phyloP scores from a whole-genome alignment of 2,113 vertebrate species.

The Damaliscus lunatus region DNA sequence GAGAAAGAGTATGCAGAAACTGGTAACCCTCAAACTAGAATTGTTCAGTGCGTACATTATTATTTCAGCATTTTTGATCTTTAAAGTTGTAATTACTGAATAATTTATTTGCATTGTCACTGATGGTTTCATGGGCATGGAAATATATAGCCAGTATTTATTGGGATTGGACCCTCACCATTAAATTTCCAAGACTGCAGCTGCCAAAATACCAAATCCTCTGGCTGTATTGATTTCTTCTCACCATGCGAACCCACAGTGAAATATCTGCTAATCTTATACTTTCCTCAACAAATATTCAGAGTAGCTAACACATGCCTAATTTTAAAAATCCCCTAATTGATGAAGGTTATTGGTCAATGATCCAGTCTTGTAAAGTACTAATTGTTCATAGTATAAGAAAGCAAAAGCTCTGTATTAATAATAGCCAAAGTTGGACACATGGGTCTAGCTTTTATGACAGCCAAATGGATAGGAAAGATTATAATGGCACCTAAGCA shows the following conservation, averaged over 20 bases:
- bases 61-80: not conserved
- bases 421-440: constrained; percentile 37
- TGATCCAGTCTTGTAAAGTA: not conserved
- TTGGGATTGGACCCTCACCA: not conserved
- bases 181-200: not conserved
- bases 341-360: constrained; percentile 18
- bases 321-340: constrained; percentile 12
- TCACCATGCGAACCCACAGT: not conserved
- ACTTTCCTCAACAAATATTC: not conserved
- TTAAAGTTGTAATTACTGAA: not conserved
- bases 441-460: constrained; percentile 52
- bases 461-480: constrained; percentile 52
- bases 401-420: not conserved
- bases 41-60: not conserved
- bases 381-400: constrained; percentile 23
- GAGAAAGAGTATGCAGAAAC: not conserved
- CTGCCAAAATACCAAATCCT: not conserved
- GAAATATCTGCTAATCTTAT: constrained; percentile 1
- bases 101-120: not conserved
- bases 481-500: constrained; percentile 64
- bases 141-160: not conserved
- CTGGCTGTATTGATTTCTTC: not conserved
- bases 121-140: not conserved
- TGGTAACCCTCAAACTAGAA: not conserved
- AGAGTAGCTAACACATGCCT: not conserved